Percentiles rank a stretch among this genome's conserved stretches.
phyloP scores from a whole-genome alignment of 2,888 invertebrate genomes.

The Pyrochroa serraticornis region DNA sequence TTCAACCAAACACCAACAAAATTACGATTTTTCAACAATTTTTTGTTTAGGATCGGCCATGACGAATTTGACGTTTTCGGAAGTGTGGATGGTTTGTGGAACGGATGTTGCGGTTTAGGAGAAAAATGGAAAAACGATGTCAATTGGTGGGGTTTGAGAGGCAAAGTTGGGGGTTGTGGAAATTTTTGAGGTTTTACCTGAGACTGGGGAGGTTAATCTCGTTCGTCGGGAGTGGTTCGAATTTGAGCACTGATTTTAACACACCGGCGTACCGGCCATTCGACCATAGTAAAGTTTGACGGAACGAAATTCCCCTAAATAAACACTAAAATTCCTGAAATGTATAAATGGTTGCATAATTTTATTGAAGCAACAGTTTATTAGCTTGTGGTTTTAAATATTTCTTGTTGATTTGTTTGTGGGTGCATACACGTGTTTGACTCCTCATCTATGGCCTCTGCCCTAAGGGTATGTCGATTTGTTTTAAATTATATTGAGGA shows the following conservation, averaged over 20 bases:
- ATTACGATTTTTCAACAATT: no score
- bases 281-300: constrained; percentile 14
- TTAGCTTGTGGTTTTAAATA: no score
- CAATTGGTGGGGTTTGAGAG: no score
- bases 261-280: constrained; percentile 17
- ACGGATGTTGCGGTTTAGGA: neutral
- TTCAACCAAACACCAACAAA: neutral
- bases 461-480: neutral
- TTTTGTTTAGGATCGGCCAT: no score
- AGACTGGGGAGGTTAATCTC: constrained; percentile 10
- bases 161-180: neutral
- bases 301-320: neutral
- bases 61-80: no score
- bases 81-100: neutral
- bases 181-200: constrained; percentile 11
- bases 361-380: no score
- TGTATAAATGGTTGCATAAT: constrained; percentile 12
- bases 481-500: no score
- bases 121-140: neutral
- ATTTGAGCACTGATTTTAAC: constrained; percentile 24
- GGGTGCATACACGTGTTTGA: neutral
- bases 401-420: no score
- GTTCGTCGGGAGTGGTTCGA: constrained; percentile 19
- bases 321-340: constrained; percentile 16
- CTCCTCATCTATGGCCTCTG: neutral